Evolutionary conservation across 2,888 invertebrate genomes (phyloP).

Genomic region (Microctonus brassicae): DNA sequence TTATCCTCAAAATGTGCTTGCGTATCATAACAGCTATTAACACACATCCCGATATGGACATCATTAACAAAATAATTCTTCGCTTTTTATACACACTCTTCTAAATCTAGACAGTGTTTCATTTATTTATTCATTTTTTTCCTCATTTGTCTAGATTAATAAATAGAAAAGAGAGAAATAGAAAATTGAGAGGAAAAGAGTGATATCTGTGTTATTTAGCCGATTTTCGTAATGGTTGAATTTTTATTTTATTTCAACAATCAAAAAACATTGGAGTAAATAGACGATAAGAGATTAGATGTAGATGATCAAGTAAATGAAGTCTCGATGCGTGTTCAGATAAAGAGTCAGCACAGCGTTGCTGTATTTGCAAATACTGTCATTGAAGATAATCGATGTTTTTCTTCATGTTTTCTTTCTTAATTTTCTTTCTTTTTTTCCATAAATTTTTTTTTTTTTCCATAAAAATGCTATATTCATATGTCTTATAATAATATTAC

Average conservation of each 20-base stretch:
- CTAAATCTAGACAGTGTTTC: constrained; percentile 46
- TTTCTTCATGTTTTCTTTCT: not conserved
- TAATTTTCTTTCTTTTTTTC: constrained; percentile 32
- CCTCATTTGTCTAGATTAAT: constrained; percentile 12
- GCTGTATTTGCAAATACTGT: not conserved
- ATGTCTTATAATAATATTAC: constrained; percentile 52
- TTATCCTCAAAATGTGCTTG: not conserved
- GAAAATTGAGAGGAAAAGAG: not conserved
- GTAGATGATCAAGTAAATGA: not conserved
- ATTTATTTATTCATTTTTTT: constrained; percentile 31
- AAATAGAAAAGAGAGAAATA: too few species aligned
- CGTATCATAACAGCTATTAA: constrained; percentile 37
- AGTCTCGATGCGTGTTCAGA: not conserved
- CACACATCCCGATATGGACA: constrained; percentile 52
- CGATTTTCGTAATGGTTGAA: not conserved
- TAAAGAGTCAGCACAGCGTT: not conserved
- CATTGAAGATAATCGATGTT: not conserved
- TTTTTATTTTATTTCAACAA: not conserved
- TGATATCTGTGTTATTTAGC: too few species aligned
- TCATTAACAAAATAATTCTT: constrained; percentile 58
- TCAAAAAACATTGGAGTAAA: not conserved
- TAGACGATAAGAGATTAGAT: not conserved
- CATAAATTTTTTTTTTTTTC: constrained; percentile 42
- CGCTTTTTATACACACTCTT: constrained; percentile 47
- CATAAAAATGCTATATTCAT: constrained; percentile 60